Evolutionary conservation across 2,113 vertebrate genomes (phyloP).

Genomic region (Sprattus sprattus): DNA sequence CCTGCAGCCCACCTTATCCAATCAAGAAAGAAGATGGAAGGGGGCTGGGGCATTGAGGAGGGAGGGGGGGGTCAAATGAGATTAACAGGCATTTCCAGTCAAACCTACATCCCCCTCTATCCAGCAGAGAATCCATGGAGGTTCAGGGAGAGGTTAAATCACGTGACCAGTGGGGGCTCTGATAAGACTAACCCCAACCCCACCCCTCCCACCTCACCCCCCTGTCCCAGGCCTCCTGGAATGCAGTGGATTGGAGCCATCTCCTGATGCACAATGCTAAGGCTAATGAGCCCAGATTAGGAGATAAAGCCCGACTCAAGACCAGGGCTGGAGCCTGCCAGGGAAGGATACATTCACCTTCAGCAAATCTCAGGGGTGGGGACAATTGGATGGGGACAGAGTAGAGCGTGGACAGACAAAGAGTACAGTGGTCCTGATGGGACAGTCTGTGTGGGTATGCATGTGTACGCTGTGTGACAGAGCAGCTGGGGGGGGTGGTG

Average conservation of each 20-base stretch:
- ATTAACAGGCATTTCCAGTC: constrained; percentile 48
- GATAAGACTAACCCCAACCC: neutral
- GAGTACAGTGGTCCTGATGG: too few species aligned
- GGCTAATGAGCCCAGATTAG: constrained; percentile 4
- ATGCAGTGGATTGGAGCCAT: neutral
- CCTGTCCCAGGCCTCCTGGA: neutral
- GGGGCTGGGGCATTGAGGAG: neutral
- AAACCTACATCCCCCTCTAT: constrained; percentile 20
- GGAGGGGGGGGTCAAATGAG: constrained; percentile 37
- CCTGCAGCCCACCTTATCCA: constrained; percentile 41
- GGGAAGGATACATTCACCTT: neutral
- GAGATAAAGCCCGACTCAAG: neutral
- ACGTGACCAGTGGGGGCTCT: constrained; percentile 1
- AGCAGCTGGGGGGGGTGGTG: neutral
- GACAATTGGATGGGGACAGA: neutral
- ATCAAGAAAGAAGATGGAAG: constrained; percentile 31
- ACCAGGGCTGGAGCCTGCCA: constrained; percentile 20
- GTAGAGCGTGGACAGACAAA: neutral
- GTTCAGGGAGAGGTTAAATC: constrained; percentile 57
- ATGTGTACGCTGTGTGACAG: neutral
- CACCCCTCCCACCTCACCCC: too few species aligned
- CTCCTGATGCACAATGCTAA: neutral
- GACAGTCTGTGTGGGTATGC: neutral
- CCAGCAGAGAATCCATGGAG: constrained; percentile 46
- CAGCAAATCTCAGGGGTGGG: neutral